Base-by-base conservation (phyloP, 2,797 vertebrate genomes). In the Hippopotamyrus pictus region DNA sequence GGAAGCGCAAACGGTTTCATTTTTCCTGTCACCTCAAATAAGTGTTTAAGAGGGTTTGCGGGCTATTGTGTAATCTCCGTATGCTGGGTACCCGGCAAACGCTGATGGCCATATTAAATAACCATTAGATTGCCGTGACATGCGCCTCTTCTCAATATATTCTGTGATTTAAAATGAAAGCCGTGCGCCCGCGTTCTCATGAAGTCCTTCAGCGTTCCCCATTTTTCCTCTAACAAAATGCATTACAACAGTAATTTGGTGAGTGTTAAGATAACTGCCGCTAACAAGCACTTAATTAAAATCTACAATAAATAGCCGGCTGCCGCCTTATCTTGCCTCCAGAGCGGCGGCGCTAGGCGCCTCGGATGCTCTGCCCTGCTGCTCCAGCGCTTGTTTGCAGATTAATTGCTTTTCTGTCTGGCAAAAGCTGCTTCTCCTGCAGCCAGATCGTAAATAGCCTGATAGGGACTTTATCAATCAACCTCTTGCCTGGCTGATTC, bases 1-100 rank as follows among this genome's bases (percentile, higher is more conserved):
- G 98, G 98, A 98, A 99, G 98, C 98, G 98, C 98, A 99, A 99
- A 99, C 98, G 97, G 97, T 99, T 99, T 99, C 98, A 99, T 99
- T 99, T 99, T 99, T 99, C 98, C 98, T 99, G 98, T 99, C 98
- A 99, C 98, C 98, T 99, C 98, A 98, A 99, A 99, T 99, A 99
- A 99, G 98, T 98, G 98, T 99, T 99, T 99, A 99, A 98, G 98
- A 99, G 97, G 97, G 96, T 97, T 98, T 97, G 97, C 97, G 98
- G 97, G 97, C 97, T 97, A 98, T 98, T 98, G 98, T 98, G 98
- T 97, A 96, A 96, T 92, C 96, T 97, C 98, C 97, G 97, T 99
- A 99, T 99, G 98, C 98, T 97, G 95, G 93, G 97, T 97, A 97
- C 97, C 97, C 97, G 97, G 97, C 62, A 97, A 98, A 97, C 97